These are phyloP conservation scores for Spodoptera frugiperda DNA, from an alignment of 1,140 invertebrate genomes.

Conservation along the genomic window DNA sequence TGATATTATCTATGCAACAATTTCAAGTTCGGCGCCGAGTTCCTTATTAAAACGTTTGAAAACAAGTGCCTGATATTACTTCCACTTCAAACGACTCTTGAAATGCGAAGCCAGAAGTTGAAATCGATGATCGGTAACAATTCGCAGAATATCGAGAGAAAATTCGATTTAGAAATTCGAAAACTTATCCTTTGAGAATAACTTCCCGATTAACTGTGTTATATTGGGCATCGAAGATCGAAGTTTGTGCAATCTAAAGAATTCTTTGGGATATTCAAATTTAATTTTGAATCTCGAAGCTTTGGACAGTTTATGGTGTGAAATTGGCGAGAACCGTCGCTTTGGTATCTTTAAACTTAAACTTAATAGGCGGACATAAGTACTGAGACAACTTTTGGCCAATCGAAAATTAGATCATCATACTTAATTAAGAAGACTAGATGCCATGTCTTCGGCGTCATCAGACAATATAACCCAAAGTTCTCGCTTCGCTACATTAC, in stretches of 20 bases:
- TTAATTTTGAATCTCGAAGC: constrained; percentile 16
- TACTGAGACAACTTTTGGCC: too few species aligned
- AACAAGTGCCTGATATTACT: neutral
- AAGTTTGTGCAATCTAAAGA: constrained; percentile 16
- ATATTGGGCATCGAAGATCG: constrained; percentile 26
- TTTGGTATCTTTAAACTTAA: too few species aligned
- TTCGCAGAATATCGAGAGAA: constrained; percentile 19
- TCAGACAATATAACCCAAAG: constrained; percentile 1
- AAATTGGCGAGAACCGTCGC: too few species aligned
- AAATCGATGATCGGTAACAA: constrained; percentile 20
- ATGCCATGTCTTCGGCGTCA: neutral
- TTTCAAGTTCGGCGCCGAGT: neutral
- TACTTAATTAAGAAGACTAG: neutral
- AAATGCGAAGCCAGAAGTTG: constrained; percentile 10
- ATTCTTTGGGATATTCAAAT: constrained; percentile 16
- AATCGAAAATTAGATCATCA: too few species aligned
- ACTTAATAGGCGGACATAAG: too few species aligned
- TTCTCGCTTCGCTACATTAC: constrained; percentile 25
- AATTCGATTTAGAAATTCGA: constrained; percentile 18
- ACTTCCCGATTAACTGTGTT: constrained; percentile 28
- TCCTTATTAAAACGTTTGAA: neutral
- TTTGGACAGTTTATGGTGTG: constrained; percentile 6
- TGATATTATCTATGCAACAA: neutral
- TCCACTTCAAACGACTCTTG: neutral
- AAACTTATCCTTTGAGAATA: constrained; percentile 26